These are phyloP conservation scores for Cordilura impudica DNA, from an alignment of 2,888 invertebrate genomes.

Conservation along the genomic window DNA sequence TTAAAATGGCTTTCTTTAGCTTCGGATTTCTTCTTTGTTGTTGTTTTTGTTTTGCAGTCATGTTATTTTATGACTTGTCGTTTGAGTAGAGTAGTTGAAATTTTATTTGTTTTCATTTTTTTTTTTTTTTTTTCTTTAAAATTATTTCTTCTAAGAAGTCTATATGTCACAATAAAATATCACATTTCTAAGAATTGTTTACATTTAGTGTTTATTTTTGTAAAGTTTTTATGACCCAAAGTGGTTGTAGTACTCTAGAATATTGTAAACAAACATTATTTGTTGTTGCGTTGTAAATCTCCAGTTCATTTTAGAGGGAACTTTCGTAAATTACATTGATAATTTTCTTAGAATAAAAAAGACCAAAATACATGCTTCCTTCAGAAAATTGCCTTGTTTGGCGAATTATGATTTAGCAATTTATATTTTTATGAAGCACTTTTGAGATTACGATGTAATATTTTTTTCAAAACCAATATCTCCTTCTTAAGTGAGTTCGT, in stretches of 20 bases:
- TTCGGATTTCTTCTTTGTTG: background rate
- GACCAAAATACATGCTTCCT: too few relatives aligned
- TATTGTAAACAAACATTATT: constrained; percentile 36
- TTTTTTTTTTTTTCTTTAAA: background rate
- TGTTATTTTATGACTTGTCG: constrained; percentile 39
- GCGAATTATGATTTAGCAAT: too few relatives aligned
- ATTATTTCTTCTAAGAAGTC: constrained; percentile 39
- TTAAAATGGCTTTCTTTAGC: too few relatives aligned
- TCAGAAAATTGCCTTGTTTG: too few relatives aligned
- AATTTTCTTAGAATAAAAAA: too few relatives aligned
- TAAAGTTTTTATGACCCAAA: constrained; percentile 38
- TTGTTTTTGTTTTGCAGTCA: background rate
- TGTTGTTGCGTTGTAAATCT: too few relatives aligned
- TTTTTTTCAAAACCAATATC: too few relatives aligned
- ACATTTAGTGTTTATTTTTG: constrained; percentile 41
- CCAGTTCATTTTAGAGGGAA: too few relatives aligned
- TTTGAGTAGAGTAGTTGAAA: constrained; percentile 16
- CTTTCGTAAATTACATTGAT: too few relatives aligned
- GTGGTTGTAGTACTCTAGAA: constrained; percentile 45
- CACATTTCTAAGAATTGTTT: constrained; percentile 62
- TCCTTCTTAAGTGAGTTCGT: too few relatives aligned
- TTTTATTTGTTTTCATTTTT: constrained; percentile 19
- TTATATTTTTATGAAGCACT: too few relatives aligned
- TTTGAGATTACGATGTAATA: too few relatives aligned
- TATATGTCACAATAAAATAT: constrained; percentile 44